phyloP scores from a whole-genome alignment of 1,140 invertebrate genomes.

The Trichogramma pretiosum region DNA sequence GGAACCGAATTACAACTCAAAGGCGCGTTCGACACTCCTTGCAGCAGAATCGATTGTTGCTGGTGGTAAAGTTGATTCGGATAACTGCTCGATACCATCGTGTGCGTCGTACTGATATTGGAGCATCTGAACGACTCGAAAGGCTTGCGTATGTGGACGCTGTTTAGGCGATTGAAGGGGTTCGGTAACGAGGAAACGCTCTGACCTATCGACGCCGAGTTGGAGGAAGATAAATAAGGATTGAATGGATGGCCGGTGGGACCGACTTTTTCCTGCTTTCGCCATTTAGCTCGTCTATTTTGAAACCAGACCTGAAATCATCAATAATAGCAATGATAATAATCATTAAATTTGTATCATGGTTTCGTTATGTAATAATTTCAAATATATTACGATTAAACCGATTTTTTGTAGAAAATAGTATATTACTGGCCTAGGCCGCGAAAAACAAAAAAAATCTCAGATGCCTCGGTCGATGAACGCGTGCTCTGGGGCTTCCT shows the following conservation, averaged over 20 bases:
- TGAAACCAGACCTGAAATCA: constrained; percentile 86
- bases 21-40: constrained; percentile 55
- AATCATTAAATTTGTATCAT: no score
- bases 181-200: constrained; percentile 60
- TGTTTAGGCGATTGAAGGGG: constrained; percentile 65
- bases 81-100: constrained; percentile 20
- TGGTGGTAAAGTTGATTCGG: constrained; percentile 51
- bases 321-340: constrained; percentile 30
- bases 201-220: constrained; percentile 38
- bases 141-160: constrained; percentile 64
- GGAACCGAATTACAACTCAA: constrained; percentile 57
- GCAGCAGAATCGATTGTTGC: constrained; percentile 53
- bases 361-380: no score
- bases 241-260: constrained; percentile 84
- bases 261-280: constrained; percentile 87
- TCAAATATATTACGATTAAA: no score
- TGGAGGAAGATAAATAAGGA: constrained; percentile 61
- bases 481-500: not conserved
- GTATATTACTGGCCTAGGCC: no score
- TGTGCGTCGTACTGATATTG: not conserved
- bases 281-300: constrained; percentile 85
- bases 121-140: constrained; percentile 58
- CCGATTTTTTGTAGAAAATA: no score
- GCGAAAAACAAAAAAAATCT: not conserved
- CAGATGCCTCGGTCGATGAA: not conserved